Conservation (phyloP, 2,888 invertebrate species). For the Drosophila aldrichi region DNA sequence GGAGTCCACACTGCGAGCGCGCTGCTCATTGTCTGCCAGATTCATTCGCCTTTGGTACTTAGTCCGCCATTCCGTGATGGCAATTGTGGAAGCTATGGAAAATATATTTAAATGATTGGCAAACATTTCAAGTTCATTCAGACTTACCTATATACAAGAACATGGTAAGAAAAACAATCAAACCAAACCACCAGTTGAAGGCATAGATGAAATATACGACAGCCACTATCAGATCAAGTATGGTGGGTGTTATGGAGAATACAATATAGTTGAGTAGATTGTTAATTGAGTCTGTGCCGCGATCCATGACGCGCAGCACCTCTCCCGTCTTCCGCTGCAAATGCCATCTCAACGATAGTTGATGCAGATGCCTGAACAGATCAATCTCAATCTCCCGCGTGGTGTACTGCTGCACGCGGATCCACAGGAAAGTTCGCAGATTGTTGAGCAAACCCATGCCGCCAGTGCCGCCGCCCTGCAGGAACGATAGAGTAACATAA, state of each 20-base stretch:
- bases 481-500: constrained; percentile 94
- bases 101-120: not conserved
- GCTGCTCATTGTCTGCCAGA: constrained; percentile 95
- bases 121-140: not conserved
- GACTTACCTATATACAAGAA: constrained; percentile 94
- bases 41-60: constrained; percentile 98
- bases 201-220: constrained; percentile 94
- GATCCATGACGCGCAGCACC: constrained; percentile 97
- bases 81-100: constrained; percentile 89
- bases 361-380: constrained; percentile 94
- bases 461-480: constrained; percentile 97
- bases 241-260: constrained; percentile 96
- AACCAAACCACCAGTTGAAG: constrained; percentile 97
- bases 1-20: constrained; percentile 97
- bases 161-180: constrained; percentile 98
- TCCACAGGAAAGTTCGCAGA: constrained; percentile 96
- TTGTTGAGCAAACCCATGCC: constrained; percentile 97
- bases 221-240: constrained; percentile 96
- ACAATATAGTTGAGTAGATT: constrained; percentile 95
- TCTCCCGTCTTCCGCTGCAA: constrained; percentile 97
- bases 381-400: constrained; percentile 95
- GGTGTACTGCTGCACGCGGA: constrained; percentile 97
- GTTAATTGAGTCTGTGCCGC: constrained; percentile 98
- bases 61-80: constrained; percentile 98
- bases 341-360: constrained; percentile 97